Evolutionary conservation across 2,797 vertebrate genomes (phyloP).

Genomic region (Gallinago solitaria): DNA sequence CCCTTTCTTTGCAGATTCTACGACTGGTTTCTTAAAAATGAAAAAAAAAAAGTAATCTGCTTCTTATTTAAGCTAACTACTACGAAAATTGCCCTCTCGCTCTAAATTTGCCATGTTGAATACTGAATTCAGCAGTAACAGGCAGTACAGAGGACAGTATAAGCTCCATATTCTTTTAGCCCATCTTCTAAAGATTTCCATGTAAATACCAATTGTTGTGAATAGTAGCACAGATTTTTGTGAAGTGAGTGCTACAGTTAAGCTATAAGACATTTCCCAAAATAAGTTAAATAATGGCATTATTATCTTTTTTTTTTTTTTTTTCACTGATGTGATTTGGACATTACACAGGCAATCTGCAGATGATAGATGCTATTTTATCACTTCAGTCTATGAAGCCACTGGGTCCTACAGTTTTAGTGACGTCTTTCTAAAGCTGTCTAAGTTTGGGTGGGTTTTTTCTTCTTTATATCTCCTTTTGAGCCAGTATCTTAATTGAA

Average conservation of each 20-base stretch:
- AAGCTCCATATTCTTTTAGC: background rate
- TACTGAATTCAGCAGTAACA: background rate
- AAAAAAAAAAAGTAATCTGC: background rate
- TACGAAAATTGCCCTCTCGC: background rate
- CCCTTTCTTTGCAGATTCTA: background rate
- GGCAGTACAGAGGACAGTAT: background rate
- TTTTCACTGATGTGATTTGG: background rate
- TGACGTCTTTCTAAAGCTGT: background rate
- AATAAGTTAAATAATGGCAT: background rate
- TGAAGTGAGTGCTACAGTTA: background rate
- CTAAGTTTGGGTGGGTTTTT: background rate
- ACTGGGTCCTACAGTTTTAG: background rate
- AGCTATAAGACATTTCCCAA: background rate
- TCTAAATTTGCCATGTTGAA: background rate
- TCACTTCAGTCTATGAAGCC: background rate
- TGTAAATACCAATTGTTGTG: background rate
- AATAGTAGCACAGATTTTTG: background rate
- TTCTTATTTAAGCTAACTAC: background rate
- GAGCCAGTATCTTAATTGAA: background rate
- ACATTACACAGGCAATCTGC: background rate
- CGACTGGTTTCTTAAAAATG: background rate
- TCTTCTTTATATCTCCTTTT: background rate
- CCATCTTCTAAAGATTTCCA: background rate
- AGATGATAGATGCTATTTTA: background rate
- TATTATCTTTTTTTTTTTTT: background rate